Evolutionary conservation across 1,140 invertebrate species (phyloP), one percentile per base, ranked within the genome.

Genomic region (Oreohelix idahoensis): DNA sequence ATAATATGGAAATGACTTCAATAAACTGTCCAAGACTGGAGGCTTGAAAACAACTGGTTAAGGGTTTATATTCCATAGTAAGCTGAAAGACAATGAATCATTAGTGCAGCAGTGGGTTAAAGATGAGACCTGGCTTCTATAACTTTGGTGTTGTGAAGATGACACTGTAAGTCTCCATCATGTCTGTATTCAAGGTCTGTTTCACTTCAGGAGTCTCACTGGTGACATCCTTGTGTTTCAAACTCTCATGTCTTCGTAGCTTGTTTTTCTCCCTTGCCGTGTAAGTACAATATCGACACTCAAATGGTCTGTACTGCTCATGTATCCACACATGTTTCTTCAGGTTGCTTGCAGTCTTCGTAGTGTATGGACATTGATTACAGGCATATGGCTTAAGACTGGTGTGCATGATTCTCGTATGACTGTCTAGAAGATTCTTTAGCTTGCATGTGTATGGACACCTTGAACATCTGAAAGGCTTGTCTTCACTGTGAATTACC

Each of bases 241-340:
- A 17, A 1, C 8, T 45, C 29, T 71, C 80, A 82, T 82, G 80
- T 0, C 80, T 26, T 1, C 49, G n/a, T 11, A 82, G 71, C 36
- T 82, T 82, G 51, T 75, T 82, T 29, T 42, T 75, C 45, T 82
- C 80, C 26, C 71, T 69, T 1, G 45, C 36, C 4, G 49, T 74
- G 29, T 82, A 82, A 17, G 70, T 0, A 63, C 80, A 82, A 26
- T 35, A 75, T 10, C 20, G 10, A 63, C 80, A 82, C 20, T 53
- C 49, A 35, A 45, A 63, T 15, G 80, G 80, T 63, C 51, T 82
- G 23, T 74, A 58, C 29, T 75, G n/a, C 17, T 51, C n/a, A 63
- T 82, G 80, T 1, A 74, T 82, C 71, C 71, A 74, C 70, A 74
- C 35, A 58, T 82, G 80, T 35, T 82, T 82, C 32, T 74, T 82